These are phyloP conservation scores for Mystacornis crossleyi DNA, from an alignment of 2,113 vertebrate species.

Conservation along the genomic window DNA sequence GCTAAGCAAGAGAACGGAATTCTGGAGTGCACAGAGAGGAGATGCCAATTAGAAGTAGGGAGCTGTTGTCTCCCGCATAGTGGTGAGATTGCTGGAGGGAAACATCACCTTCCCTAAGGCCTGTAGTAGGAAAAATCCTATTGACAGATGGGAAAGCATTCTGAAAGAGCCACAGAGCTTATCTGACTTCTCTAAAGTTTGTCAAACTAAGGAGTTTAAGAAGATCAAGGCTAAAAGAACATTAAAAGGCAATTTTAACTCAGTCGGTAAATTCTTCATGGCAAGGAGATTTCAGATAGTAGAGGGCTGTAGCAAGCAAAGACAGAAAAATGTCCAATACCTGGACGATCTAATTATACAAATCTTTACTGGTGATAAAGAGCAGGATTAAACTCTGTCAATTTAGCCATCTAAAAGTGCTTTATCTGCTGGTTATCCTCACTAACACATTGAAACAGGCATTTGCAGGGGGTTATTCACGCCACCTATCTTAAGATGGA, in stretches of 20 bases:
- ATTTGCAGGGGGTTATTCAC: neutral
- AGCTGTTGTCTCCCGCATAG: neutral
- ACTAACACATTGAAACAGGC: neutral
- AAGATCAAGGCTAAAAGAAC: neutral
- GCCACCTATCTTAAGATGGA: neutral
- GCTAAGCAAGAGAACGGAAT: neutral
- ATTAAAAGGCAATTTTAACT: neutral
- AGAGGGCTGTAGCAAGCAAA: neutral
- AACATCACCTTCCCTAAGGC: neutral
- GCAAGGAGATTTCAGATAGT: neutral
- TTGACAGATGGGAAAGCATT: neutral
- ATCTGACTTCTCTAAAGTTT: neutral
- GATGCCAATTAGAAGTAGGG: neutral
- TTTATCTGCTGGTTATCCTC: neutral
- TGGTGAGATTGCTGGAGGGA: neutral
- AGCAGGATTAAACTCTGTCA: neutral
- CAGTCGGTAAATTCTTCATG: neutral
- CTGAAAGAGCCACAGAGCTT: neutral
- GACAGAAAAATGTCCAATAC: neutral
- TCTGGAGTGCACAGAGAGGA: neutral
- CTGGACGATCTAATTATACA: neutral
- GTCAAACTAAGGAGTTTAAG: neutral
- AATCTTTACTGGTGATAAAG: neutral
- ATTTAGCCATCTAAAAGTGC: neutral
- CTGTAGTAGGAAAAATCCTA: neutral